These are phyloP conservation scores for Corythoichthys intestinalis DNA, from an alignment of 2,113 vertebrate genomes.

Conservation along the genomic window DNA sequence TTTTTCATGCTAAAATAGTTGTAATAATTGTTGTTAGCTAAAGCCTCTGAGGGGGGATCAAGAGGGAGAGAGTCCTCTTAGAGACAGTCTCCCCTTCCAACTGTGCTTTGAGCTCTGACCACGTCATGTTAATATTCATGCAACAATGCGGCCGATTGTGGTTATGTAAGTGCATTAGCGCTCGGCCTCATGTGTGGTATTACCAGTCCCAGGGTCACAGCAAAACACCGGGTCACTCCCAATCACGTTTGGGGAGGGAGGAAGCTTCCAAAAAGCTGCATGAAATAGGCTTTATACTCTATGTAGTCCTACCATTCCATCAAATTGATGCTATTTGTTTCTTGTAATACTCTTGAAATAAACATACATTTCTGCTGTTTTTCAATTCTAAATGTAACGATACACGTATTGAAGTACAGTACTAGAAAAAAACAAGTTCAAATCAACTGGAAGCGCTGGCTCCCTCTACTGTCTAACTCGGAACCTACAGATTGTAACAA, in stretches of 20 bases:
- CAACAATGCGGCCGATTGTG: slow-evolving; percentile 55
- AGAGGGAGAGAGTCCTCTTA: background rate
- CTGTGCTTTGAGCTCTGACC: slow-evolving; percentile 25
- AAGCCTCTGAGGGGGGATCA: background rate
- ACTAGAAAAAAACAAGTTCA: too few species aligned
- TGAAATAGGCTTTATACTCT: background rate
- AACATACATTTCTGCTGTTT: too few species aligned
- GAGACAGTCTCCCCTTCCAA: slow-evolving; percentile 2
- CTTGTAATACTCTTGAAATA: too few species aligned
- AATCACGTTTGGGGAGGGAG: slow-evolving; percentile 27
- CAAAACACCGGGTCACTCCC: slow-evolving; percentile 27
- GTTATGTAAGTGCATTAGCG: slow-evolving; percentile 64
- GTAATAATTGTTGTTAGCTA: background rate
- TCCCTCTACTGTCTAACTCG: too few species aligned
- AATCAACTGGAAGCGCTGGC: too few species aligned
- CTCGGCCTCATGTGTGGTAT: slow-evolving; percentile 36
- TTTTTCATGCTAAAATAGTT: background rate
- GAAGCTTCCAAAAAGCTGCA: background rate
- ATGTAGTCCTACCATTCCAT: background rate
- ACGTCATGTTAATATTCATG: slow-evolving; percentile 38
- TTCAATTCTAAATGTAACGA: too few species aligned
- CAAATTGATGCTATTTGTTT: too few species aligned
- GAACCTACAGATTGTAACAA: too few species aligned
- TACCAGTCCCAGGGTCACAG: slow-evolving; percentile 39
- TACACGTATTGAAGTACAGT: too few species aligned